Base-by-base conservation (phyloP, 2,888 invertebrate species). In the Pseudococcus jackbeardsleyi region DNA sequence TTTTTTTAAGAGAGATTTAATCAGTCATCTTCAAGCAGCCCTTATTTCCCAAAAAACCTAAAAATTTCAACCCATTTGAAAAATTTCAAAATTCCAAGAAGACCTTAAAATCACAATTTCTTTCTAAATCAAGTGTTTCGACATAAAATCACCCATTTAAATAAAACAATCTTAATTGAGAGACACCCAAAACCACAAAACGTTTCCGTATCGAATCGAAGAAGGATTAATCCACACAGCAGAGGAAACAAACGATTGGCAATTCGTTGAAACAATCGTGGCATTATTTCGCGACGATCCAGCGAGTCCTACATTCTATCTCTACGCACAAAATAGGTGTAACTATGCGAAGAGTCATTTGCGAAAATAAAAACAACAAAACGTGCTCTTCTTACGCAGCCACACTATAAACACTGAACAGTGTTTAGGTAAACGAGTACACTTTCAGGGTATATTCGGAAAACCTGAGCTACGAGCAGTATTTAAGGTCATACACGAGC, bases 401-500 rank as follows among this genome's bases (percentile, higher is more conserved):
- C 64, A 9, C 22, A 22, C 64, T 64, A 17, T 64, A 22, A 64
- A 64, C 22, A 64, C 11, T 39, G 39, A 64, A 22, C 22, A 64
- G 9, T 77, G 39, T 39, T 77, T 39, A 77, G 33, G 7, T 15
- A 26, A 72, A 72, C 72, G 26, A 72, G 72, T 72, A 22, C 26
- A 59, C 17, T 59, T 15, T n/a, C n/a, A 59, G 59, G 59, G n/a
- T 59, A 59, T 7, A 59, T 59, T 64, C 9, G 19, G 22, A 64
- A 64, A 64, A 64, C 64, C 11, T 11, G 22, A 22, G 22, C 9
- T 42, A 42, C 42, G 42, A 42, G 42, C 12, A 42, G 46, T 82
- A 82, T 46, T 46, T 82, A 46, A 82, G 79, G 79, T 82, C 79
- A 82, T 82, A 82, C 79, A 82, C 79, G 79, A 82, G 79, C 46